A percentile compares a stretch with the other conserved stretches of the same genome.
Evolutionary conservation across 2,113 vertebrate genomes (phyloP).

Genomic region (Pelusios castaneus): DNA sequence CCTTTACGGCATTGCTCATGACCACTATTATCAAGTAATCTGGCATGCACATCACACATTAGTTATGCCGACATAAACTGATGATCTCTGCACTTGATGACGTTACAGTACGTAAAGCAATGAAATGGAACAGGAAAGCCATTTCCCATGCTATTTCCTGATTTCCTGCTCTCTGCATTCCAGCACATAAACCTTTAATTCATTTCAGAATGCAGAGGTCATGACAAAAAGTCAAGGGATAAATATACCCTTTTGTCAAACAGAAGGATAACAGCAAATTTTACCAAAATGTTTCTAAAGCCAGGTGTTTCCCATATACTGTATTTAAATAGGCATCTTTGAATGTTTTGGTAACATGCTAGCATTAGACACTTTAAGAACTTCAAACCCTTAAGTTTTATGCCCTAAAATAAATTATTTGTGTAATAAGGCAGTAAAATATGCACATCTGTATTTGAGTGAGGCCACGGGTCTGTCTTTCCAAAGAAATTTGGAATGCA

Average conservation of each 20-base stretch:
- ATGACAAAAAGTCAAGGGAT: constrained; percentile 63
- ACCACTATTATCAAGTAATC: not conserved
- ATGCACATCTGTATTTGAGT: not conserved
- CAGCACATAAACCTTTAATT: constrained; percentile 77
- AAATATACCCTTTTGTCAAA: constrained; percentile 71
- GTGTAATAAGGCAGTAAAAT: not conserved
- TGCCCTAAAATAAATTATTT: constrained; percentile 27
- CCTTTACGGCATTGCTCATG: not conserved
- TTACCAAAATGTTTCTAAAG: not conserved
- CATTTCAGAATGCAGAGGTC: constrained; percentile 79
- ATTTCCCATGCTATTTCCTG: constrained; percentile 73
- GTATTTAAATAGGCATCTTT: constrained; percentile 41
- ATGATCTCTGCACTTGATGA: not conserved
- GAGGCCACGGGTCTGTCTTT: not conserved
- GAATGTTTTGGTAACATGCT: not conserved
- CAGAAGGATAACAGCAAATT: constrained; percentile 63
- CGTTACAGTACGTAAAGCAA: constrained; percentile 48
- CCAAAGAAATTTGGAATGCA: not conserved
- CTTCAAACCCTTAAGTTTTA: not conserved
- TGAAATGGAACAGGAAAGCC: constrained; percentile 63
- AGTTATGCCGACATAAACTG: not conserved
- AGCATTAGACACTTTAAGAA: not conserved
- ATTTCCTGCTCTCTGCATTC: constrained; percentile 70
- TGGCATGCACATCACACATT: not conserved
- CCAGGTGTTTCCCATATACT: constrained; percentile 74